Base-by-base conservation (phyloP, 2,888 invertebrate genomes). In the Hydrotaea diabolus region DNA sequence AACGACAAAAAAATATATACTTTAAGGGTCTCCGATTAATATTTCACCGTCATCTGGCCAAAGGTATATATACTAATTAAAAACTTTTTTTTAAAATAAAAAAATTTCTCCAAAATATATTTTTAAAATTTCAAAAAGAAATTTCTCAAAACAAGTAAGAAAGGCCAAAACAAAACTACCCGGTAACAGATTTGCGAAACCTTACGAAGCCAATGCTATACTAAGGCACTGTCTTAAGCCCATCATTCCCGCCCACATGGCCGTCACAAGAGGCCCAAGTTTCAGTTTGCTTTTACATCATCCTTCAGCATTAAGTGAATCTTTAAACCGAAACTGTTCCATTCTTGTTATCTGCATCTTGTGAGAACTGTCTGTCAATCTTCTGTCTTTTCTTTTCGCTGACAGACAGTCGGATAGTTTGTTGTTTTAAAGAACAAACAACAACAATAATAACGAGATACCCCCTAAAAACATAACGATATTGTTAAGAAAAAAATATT, bases 331-430 rank as follows among this genome's bases (percentile, higher is more conserved):
- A 31, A 36, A 23, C 59, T 49, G 21, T 46, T 46, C 39, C 43
- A 23, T 46, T 26, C 26, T 53, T n/a, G 21, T 7, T 49, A 69
- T 77, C 73, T 74, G 66, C 66, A 77, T 77, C 59, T 59, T 55
- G 46, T 62, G 55, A 53, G 46, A 57, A 66, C 59, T 74, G 77
- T 55, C 49, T 49, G 49, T 77, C 73, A 82, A 82, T 77, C 77
- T 64, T 78, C 1, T 4, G 7, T 9, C n/a, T 55, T 55, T 43
- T 75, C 53, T 75, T 53, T 71, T n/a, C n/a, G 75, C 71, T 78
- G 75, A 71, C 78, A 75, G 75, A 71, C 78, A 71, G 59, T 31
- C 43, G 73, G 57, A 55, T 64, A 66, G 62, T 46, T 77, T 66
- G 46, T 59, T 69, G 66, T 77, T 77, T 59, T 55, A 66, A 71